phyloP scores from a whole-genome alignment of 2,888 invertebrate species.

The Bibio marci region DNA sequence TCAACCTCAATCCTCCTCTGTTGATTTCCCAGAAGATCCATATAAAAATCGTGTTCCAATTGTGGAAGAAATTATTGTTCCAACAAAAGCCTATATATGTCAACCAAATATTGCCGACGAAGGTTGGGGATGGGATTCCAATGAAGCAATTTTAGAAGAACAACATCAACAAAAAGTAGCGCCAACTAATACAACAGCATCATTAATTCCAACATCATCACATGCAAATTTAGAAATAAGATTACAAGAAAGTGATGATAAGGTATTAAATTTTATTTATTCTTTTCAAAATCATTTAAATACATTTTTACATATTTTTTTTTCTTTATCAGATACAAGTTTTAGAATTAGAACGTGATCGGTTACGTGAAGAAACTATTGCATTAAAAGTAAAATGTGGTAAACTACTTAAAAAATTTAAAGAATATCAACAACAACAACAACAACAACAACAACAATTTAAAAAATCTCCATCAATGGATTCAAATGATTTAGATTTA shows the following conservation, averaged over 20 bases:
- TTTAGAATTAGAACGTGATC: conserved; percentile 38
- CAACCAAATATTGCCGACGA: conserved; percentile 25
- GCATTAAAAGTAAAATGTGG: conserved; percentile 50
- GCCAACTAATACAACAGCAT: conserved; percentile 15
- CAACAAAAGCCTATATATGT: conserved; percentile 38
- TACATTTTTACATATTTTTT: not conserved
- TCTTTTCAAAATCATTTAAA: not conserved
- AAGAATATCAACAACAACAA: conserved; percentile 57
- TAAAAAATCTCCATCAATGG: conserved; percentile 32
- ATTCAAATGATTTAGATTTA: conserved; percentile 44
- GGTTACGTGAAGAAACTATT: conserved; percentile 42
- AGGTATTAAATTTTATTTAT: not conserved
- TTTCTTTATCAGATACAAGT: conserved; percentile 31
- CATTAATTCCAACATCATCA: conserved; percentile 6
- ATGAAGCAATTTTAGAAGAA: conserved; percentile 33
- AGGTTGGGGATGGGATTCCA: conserved; percentile 42
- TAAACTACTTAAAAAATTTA: conserved; percentile 68
- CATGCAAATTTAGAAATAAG: conserved; percentile 23
- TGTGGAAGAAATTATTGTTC: conserved; percentile 29
- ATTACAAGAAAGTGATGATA: conserved; percentile 36
- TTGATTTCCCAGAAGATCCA: conserved; percentile 6
- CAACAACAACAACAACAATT: conserved; percentile 23
- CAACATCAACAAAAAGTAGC: conserved; percentile 23
- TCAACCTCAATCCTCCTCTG: not conserved
- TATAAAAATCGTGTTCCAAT: conserved; percentile 16